Evolutionary conservation across 2,113 vertebrate genomes (phyloP).

Genomic region (Gorilla gorilla): DNA sequence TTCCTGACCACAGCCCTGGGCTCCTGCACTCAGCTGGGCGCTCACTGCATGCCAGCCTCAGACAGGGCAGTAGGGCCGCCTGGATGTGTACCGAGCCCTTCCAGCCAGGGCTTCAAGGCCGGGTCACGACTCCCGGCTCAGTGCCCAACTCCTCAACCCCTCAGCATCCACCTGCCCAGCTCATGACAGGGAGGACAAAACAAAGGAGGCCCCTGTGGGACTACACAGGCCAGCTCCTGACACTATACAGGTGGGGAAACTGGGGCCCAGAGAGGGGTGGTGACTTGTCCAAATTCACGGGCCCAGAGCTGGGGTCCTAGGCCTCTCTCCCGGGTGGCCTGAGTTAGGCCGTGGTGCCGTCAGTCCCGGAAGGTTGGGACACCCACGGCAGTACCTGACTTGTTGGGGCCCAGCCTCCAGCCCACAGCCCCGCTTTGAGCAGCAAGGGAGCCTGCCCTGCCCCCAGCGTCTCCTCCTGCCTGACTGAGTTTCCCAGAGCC

Average conservation of each 20-base stretch:
- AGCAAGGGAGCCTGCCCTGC: background rate
- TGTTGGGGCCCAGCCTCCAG: rapidly evolving
- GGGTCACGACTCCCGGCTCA: rapidly evolving
- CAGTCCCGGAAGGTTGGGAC: background rate
- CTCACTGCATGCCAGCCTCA: rapidly evolving
- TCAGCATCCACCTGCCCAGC: background rate
- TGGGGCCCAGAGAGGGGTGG: background rate
- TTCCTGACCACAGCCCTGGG: background rate
- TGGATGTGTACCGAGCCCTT: background rate
- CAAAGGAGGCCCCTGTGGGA: background rate
- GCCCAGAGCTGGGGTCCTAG: background rate
- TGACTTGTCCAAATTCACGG: background rate
- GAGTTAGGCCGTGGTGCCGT: background rate
- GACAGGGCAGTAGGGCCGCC: background rate
- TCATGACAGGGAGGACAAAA: background rate
- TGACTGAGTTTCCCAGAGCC: background rate
- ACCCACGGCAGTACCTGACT: rapidly evolving
- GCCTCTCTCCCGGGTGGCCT: background rate
- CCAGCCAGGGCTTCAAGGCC: background rate
- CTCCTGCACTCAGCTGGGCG: background rate
- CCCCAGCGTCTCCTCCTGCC: background rate
- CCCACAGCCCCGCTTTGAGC: background rate
- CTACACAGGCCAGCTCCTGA: background rate
- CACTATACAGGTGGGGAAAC: background rate
- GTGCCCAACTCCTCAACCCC: rapidly evolving